A percentile compares a stretch with the other conserved stretches of the same genome.
Evolutionary conservation across 1,140 invertebrate species (phyloP).

Genomic region (Drosophila serrata): DNA sequence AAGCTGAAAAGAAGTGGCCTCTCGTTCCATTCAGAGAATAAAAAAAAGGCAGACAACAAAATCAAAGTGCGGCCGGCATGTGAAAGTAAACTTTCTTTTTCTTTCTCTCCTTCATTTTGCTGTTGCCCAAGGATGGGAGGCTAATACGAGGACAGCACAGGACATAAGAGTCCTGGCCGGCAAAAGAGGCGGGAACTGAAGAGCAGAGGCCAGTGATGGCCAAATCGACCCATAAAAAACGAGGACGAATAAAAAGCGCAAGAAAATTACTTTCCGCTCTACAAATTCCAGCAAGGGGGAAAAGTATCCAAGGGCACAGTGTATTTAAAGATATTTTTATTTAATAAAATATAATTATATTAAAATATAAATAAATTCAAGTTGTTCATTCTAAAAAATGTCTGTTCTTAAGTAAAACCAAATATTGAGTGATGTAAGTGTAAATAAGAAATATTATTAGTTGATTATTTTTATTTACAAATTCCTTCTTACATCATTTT

Average conservation of each 20-base stretch:
- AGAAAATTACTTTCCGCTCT: constrained; percentile 83
- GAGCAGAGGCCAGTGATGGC: constrained; percentile 11
- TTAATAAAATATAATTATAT: no score
- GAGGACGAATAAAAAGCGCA: constrained; percentile 73
- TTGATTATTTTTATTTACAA: neutral
- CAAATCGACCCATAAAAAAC: constrained; percentile 76
- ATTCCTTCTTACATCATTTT: neutral
- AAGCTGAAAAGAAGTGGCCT: constrained; percentile 35
- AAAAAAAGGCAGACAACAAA: constrained; percentile 69
- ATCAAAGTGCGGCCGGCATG: constrained; percentile 75
- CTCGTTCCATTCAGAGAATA: constrained; percentile 8
- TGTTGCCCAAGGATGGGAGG: constrained; percentile 22
- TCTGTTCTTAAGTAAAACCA: neutral
- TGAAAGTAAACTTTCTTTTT: constrained; percentile 68
- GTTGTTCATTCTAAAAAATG: neutral
- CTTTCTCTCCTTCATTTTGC: constrained; percentile 24
- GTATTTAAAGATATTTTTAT: neutral
- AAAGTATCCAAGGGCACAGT: constrained; percentile 2
- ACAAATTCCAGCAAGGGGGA: constrained; percentile 54
- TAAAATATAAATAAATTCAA: neutral
- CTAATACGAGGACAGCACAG: constrained; percentile 54
- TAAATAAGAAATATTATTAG: neutral
- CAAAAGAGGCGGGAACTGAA: neutral
- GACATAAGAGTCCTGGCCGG: constrained; percentile 18
- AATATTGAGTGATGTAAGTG: neutral